Evolutionary conservation across 1,140 invertebrate genomes (phyloP).

Genomic region (Drosophila teissieri): DNA sequence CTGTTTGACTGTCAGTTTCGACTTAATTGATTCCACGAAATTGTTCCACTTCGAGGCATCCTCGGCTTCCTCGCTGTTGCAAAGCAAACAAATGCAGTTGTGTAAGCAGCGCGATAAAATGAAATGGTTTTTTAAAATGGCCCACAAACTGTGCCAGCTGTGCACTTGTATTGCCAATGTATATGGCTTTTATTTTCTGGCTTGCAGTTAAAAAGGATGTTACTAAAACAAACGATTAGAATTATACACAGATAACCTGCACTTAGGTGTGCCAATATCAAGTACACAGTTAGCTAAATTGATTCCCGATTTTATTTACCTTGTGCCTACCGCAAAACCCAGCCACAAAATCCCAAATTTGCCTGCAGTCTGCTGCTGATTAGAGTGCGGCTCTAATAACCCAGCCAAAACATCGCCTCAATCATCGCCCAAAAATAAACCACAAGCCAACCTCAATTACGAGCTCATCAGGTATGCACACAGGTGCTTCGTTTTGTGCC

Average conservation of each 20-base stretch:
- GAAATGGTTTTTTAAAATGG: constrained; percentile 16
- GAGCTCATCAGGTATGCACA: constrained; percentile 56
- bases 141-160: not conserved
- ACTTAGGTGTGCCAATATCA: too few relatives aligned
- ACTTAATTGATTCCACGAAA: constrained; percentile 90
- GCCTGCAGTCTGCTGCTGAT: constrained; percentile 1
- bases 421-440: constrained; percentile 27
- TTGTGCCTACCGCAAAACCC: not conserved
- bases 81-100: constrained; percentile 31
- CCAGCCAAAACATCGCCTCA: constrained; percentile 6
- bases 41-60: constrained; percentile 87
- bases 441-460: constrained; percentile 52
- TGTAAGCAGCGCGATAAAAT: constrained; percentile 33
- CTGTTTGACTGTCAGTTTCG: constrained; percentile 93
- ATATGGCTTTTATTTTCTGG: not conserved
- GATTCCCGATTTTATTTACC: not conserved
- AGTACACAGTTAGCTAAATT: not conserved
- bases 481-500: constrained; percentile 9
- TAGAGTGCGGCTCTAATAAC: constrained; percentile 32
- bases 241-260: too few relatives aligned
- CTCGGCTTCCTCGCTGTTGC: constrained; percentile 62
- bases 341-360: not conserved
- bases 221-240: too few relatives aligned
- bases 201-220: too few relatives aligned
- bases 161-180: not conserved